phyloP scores from a whole-genome alignment of 2,113 vertebrate genomes.

The Danionella cerebrum region DNA sequence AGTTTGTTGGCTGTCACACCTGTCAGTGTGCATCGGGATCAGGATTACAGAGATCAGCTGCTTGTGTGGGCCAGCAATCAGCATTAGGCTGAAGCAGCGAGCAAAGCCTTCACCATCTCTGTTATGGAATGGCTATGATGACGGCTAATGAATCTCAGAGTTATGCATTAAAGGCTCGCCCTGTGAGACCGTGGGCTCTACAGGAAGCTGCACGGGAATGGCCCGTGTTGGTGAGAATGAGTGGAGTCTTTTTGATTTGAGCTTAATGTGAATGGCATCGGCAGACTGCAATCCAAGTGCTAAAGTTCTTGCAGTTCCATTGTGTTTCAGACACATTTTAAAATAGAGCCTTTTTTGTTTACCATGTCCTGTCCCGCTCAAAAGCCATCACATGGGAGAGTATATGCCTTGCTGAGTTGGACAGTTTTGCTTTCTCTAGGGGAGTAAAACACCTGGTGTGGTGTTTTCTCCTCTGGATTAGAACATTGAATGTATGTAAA shows the following conservation, averaged over 20 bases:
- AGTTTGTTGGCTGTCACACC: slow-evolving; percentile 27
- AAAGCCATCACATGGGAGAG: too few relatives aligned
- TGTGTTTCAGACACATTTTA: too few relatives aligned
- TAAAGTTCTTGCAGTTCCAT: too few relatives aligned
- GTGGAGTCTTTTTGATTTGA: neutral
- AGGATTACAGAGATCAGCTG: slow-evolving; percentile 22
- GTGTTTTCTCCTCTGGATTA: too few relatives aligned
- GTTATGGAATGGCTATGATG: slow-evolving; percentile 11
- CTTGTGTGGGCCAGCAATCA: slow-evolving; percentile 6
- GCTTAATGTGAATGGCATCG: too few relatives aligned
- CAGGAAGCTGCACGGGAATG: neutral
- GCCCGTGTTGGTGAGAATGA: neutral
- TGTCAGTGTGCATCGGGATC: slow-evolving; percentile 24
- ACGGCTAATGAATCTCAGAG: slow-evolving; percentile 33
- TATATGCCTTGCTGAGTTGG: too few relatives aligned
- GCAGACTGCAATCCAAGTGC: too few relatives aligned
- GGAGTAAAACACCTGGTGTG: too few relatives aligned
- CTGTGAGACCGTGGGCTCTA: neutral
- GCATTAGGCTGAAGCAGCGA: slow-evolving; percentile 25
- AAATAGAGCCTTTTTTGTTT: too few relatives aligned
- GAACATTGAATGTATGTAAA: too few relatives aligned
- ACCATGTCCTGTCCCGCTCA: too few relatives aligned
- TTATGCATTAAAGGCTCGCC: slow-evolving; percentile 27
- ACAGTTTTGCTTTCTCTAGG: too few relatives aligned
- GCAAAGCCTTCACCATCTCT: slow-evolving; percentile 5